Evolutionary conservation across 1,140 invertebrate species (phyloP), one percentile per base, ranked within the genome.

Genomic region (Polypedilum pembai): DNA sequence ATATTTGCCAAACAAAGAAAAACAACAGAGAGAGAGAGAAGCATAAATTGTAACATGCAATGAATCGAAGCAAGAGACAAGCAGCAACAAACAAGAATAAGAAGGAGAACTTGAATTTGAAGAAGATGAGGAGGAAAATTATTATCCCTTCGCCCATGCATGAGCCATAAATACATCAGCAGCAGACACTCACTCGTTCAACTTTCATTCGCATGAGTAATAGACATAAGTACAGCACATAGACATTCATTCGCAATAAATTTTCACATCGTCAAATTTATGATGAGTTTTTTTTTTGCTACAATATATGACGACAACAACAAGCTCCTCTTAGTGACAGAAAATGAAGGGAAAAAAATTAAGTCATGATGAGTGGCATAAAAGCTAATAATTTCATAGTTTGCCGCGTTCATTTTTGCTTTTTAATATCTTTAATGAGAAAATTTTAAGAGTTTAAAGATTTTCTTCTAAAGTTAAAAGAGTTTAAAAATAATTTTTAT

Each of bases 241-340:
- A 56, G 45, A 56, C 45, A 15, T 56, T 56, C 45, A 56, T 56
- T 56, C n/a, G 45, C 45, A 56, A 56, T 56, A 56, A 56, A 56
- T 56, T 56, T 56, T n/a, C 45, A 56, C 45, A 56, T 56, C 45
- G 45, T 56, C 45, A 56, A 56, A 56, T 56, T 56, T 56, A 56
- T 15, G 45, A 56, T 56, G 45, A 56, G n/a, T n/a, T n/a, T 56
- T 15, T 56, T 56, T 1, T 56, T n/a, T 8, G 41, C 41, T n/a
- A n/a, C n/a, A n/a, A n/a, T n/a, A n/a, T n/a, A n/a, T n/a, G n/a
- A 33, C 24, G 1, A 33, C 1, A 33, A 33, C 24, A 33, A 33
- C 24, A 33, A 3, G 24, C 24, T 33, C 5, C 24, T 33, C 24
- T 33, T 33, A 33, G 24, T 33, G 24, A 33, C 24, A 33, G 24